Base-by-base conservation (phyloP, 92 coral and sea anemone species). In the Diadumene lineata region DNA sequence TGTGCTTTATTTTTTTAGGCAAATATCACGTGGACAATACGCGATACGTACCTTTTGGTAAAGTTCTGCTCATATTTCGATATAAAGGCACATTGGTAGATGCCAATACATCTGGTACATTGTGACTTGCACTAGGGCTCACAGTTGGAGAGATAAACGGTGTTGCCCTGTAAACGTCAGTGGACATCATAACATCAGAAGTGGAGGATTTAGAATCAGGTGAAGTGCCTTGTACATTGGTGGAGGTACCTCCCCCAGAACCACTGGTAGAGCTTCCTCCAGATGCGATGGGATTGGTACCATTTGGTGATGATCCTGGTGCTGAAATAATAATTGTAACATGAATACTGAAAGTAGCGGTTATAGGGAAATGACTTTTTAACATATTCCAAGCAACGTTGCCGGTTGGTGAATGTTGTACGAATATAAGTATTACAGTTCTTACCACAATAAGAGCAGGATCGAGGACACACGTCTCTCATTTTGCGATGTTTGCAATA, bases 401-500 rank as follows among this genome's bases (percentile, higher is more conserved):
- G n/a, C n/a, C n/a, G n/a, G n/a, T n/a, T n/a, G n/a, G n/a, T n/a
- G n/a, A n/a, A n/a, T n/a, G n/a, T n/a, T n/a, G n/a, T n/a, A n/a
- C n/a, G n/a, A n/a, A n/a, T n/a, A n/a, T n/a, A n/a, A n/a, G n/a
- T n/a, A n/a, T 58, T 10, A 4, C 26, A 58, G 1, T 48, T 78
- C 92, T 60, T 57, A 87, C 92, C 92, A 56, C 92, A 87, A 31
- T 87, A 87, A 13, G 16, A 25, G 21, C 92, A 87, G 31, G 92
- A 73, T 27, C 85, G 66, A 19, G 92, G 88, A 51, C 92, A 87
- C 28, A 82, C 44, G 0, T 82, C 71, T 17, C 92, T 69, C 92
- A 87, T 87, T 61, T 77, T 82, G 58, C 92, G 68, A 31, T 83
- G 88, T 46, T 78, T 33, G 22, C 92, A 87, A 74, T 87, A 87